These are phyloP conservation scores for Psittacula echo DNA, from an alignment of 2,797 vertebrate genomes.

Conservation along the genomic window DNA sequence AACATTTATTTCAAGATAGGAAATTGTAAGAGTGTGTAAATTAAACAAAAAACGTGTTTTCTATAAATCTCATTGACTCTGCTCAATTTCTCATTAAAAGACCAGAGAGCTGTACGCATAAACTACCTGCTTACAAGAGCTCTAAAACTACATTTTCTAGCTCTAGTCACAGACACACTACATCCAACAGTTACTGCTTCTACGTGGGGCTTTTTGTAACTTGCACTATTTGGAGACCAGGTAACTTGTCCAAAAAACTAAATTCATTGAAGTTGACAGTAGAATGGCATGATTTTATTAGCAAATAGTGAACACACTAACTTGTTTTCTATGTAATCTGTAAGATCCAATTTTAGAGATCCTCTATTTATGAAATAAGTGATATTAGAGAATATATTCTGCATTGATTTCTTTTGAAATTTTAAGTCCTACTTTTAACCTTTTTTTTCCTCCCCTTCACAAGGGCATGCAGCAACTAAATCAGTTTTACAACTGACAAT, in stretches of 20 bases:
- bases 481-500: conserved; percentile 71
- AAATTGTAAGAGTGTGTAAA: conserved; percentile 61
- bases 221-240: not conserved
- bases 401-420: conserved; percentile 59
- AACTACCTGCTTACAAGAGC: conserved; percentile 56
- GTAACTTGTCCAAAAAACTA: conserved; percentile 25
- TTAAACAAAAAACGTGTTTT: conserved; percentile 55
- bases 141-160: conserved; percentile 50
- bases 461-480: conserved; percentile 73
- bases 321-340: not conserved
- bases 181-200: conserved; percentile 4
- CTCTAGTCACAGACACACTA: not conserved
- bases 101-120: conserved; percentile 24
- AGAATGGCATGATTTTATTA: not conserved
- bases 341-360: conserved; percentile 2
- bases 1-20: conserved; percentile 24
- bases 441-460: conserved; percentile 61
- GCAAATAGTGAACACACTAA: conserved; percentile 1
- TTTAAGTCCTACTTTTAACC: conserved; percentile 65
- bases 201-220: not conserved
- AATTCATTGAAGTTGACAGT: conserved; percentile 2
- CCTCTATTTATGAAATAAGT: not conserved
- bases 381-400: conserved; percentile 4
- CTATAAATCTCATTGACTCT: conserved; percentile 31
- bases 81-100: conserved; percentile 54